Conservation (phyloP, 37 sponge, comb jelly and placozoan genomes). For the Chondrilla cf. caribensis region DNA sequence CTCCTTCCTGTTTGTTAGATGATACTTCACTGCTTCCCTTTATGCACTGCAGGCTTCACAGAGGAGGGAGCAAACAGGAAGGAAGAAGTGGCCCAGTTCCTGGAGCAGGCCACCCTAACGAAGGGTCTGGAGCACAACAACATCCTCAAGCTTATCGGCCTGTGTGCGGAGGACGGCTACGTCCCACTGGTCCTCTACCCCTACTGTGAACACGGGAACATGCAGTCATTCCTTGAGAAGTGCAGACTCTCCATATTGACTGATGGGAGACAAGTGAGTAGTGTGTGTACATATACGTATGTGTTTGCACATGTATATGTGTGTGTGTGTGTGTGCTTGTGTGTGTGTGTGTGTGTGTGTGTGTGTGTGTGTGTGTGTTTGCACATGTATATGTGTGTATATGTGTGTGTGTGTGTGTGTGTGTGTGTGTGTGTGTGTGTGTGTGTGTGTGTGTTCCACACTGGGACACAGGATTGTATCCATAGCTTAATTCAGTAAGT, state of each 20-base stretch:
- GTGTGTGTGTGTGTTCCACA: not conserved
- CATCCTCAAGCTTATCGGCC: conserved; percentile 40
- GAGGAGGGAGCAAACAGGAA: not conserved
- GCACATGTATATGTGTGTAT: not conserved
- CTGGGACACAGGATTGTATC: too few species aligned
- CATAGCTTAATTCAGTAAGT: too few species aligned
- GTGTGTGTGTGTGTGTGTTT: not conserved
- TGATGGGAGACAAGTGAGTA: not conserved
- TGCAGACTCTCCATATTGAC: conserved; percentile 26
- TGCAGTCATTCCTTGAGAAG: conserved; percentile 50
- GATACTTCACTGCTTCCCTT: too few species aligned
- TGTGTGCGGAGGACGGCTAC: conserved; percentile 69
- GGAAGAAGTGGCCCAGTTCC: conserved; percentile 58
- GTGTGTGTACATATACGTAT: not conserved
- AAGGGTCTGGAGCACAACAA: conserved; percentile 55
- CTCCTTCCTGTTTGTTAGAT: too few species aligned
- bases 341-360: not conserved
- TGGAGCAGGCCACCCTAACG: conserved; percentile 52
- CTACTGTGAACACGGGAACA: conserved; percentile 48
- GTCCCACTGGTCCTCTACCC: conserved; percentile 69
- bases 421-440: not conserved
- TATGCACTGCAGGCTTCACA: conserved; percentile 11
- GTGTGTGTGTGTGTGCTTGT: not conserved
- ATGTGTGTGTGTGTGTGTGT: not conserved
- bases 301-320: not conserved